Evolutionary conservation across 2,113 vertebrate genomes (phyloP).

Genomic region (Todiramphus chloris): DNA sequence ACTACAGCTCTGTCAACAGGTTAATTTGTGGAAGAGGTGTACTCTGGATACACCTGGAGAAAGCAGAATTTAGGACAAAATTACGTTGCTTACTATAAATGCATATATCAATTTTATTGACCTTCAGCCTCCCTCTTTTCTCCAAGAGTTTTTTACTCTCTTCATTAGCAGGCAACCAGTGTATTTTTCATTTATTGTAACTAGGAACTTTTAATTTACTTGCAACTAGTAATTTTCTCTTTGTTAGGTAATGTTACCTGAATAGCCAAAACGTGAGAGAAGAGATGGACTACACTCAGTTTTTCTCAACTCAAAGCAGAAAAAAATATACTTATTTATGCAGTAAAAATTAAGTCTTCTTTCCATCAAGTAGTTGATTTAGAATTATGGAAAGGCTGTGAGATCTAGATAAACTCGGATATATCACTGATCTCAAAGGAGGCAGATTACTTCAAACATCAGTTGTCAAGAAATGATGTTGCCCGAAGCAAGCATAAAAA

Average conservation of each 20-base stretch:
- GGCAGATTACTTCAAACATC: conserved; percentile 10
- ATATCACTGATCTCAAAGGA: conserved; percentile 17
- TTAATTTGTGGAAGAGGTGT: background rate
- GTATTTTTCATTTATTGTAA: background rate
- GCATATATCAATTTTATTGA: background rate
- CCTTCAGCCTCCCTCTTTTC: background rate
- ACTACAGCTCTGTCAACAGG: background rate
- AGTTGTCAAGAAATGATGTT: background rate
- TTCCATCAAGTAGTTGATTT: background rate
- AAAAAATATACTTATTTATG: background rate
- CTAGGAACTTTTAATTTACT: background rate
- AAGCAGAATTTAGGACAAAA: background rate
- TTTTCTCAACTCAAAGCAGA: background rate
- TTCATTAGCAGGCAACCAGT: background rate
- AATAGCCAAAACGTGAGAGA: background rate
- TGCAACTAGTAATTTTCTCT: background rate
- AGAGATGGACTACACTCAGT: background rate
- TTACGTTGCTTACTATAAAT: background rate
- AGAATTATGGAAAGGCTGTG: background rate
- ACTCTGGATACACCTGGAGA: background rate
- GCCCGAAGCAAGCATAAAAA: background rate
- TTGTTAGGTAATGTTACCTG: background rate
- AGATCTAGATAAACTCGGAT: background rate
- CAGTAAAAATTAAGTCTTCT: background rate
- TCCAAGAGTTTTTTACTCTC: background rate